Evolutionary conservation across 2,888 invertebrate species (phyloP), one percentile per base, ranked within the genome.

Genomic region (Dicyrtomina minuta): DNA sequence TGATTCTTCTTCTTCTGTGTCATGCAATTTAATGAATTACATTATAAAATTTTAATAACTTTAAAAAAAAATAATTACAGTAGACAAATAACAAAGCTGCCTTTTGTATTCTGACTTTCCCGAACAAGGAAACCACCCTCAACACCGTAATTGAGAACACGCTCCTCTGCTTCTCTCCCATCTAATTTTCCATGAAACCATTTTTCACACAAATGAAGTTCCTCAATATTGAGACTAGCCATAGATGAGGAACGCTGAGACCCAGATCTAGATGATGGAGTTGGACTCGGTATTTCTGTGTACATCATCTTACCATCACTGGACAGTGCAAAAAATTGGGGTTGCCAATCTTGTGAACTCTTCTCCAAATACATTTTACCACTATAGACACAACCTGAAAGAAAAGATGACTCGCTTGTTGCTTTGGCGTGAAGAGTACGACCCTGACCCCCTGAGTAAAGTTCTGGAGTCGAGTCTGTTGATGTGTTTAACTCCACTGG

Each of bases 21-120:
- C n/a, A n/a, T n/a, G n/a, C n/a, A n/a, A n/a, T n/a, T n/a, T n/a
- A n/a, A n/a, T n/a, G n/a, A n/a, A n/a, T n/a, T n/a, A n/a, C n/a
- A n/a, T n/a, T n/a, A n/a, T n/a, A n/a, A n/a, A n/a, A n/a, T n/a
- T n/a, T n/a, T n/a, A n/a, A n/a, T n/a, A n/a, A n/a, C n/a, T n/a
- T n/a, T n/a, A n/a, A n/a, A n/a, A n/a, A n/a, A n/a, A n/a, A n/a
- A n/a, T n/a, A n/a, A n/a, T n/a, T n/a, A 87, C 82, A 93, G 93
- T 83, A 97, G 96, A 0, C 96, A 96, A 33, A 97, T 83, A 72
- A 95, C 93, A 81, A 94, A 96, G 82, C 96, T 96, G 0, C 96
- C 96, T 0, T 95, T 92, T 82, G 96, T 96, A 0, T 95, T 96
- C 17, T 94, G 93, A 80, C 95, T 94, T 77, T 93, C 92, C 39